Evolutionary conservation across 2,888 invertebrate genomes (phyloP), one percentile per base, ranked within the genome.

Genomic region (Melieria omissa): DNA sequence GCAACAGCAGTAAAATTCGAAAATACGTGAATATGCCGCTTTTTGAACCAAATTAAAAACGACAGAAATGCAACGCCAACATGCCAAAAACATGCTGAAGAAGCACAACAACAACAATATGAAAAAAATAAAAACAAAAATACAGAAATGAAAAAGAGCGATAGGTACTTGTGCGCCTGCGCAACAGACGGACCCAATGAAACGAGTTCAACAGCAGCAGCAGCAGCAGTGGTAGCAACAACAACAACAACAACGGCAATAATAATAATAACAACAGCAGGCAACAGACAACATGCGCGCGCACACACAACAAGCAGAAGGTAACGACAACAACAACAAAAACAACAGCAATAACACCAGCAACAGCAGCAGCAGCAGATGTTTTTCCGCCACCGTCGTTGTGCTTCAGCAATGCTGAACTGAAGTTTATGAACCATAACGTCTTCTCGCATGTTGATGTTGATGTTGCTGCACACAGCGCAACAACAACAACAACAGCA

Each of bases 381-480:
- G 84, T 83, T 84, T 83, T 81, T 80, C 78, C 82, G 78, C 77
- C 80, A 80, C n/a, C 41, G 44, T 54, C 74, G 70, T 77, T 74
- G 77, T 76, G 76, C 68, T 74, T 70, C 62, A 61, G n/a, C 54
- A 42, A 61, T 55, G 55, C 63, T 74, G 64, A 62, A 73, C 61
- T 64, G 62, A 57, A 73, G 73, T 76, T 80, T 81, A 82, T 80
- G 79, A 83, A 80, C 81, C 83, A 82, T 80, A 83, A 80, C 82
- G 78, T 80, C 77, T 78, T 75, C 29, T 29, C 29, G 29, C 29
- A 29, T 29, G 29, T 29, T 29, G 29, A 29, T 29, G 29, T 29
- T 29, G 29, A 29, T 29, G 29, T 29, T 29, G 29, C 29, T 52
- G 14, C 14, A 9, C 9, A 8, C 29, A 29, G 63, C 46, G 4